phyloP scores from a whole-genome alignment of 2,113 vertebrate species.

The Myiagra hebetior region DNA sequence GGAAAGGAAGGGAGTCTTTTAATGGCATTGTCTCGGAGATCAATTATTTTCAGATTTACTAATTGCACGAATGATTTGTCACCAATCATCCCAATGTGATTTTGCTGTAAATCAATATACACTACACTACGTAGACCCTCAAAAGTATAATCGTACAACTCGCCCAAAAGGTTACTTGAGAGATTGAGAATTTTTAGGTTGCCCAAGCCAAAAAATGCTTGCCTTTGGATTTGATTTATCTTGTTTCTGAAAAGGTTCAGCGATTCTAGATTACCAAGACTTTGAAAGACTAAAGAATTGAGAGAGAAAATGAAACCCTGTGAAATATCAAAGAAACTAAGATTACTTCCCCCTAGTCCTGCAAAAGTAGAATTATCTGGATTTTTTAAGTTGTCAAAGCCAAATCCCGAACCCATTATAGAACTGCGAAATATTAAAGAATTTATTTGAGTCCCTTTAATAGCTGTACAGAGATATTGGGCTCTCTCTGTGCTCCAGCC shows the following conservation, averaged over 20 bases:
- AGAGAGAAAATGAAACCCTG: slow-evolving; percentile 74
- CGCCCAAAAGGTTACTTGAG: slow-evolving; percentile 83
- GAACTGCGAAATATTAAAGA: slow-evolving; percentile 52
- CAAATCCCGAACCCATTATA: slow-evolving; percentile 75
- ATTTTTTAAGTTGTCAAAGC: slow-evolving; percentile 72
- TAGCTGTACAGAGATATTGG: slow-evolving; percentile 65
- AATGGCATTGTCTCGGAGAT: slow-evolving; percentile 83
- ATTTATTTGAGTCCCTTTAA: slow-evolving; percentile 73
- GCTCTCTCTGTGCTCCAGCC: slow-evolving; percentile 37
- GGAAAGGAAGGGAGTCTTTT: slow-evolving; percentile 63
- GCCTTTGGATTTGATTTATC: slow-evolving; percentile 75
- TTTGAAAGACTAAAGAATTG: slow-evolving; percentile 65
- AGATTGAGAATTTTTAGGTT: slow-evolving; percentile 77
- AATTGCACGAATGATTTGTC: slow-evolving; percentile 71
- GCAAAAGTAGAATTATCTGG: slow-evolving; percentile 81
- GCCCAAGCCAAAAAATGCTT: slow-evolving; percentile 79
- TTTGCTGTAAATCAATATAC: slow-evolving; percentile 80
- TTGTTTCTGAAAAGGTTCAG: slow-evolving; percentile 80
- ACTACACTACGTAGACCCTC: slow-evolving; percentile 58
- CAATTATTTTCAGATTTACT: slow-evolving; percentile 58
- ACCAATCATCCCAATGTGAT: slow-evolving; percentile 81
- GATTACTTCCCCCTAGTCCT: slow-evolving; percentile 70
- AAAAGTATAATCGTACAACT: slow-evolving; percentile 76
- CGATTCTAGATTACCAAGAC: slow-evolving; percentile 47
- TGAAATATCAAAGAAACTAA: slow-evolving; percentile 75